Percentiles rank a stretch among this genome's conserved stretches.
Conservation (phyloP, 2,113 vertebrate species). For the Ifrita kowaldi region DNA sequence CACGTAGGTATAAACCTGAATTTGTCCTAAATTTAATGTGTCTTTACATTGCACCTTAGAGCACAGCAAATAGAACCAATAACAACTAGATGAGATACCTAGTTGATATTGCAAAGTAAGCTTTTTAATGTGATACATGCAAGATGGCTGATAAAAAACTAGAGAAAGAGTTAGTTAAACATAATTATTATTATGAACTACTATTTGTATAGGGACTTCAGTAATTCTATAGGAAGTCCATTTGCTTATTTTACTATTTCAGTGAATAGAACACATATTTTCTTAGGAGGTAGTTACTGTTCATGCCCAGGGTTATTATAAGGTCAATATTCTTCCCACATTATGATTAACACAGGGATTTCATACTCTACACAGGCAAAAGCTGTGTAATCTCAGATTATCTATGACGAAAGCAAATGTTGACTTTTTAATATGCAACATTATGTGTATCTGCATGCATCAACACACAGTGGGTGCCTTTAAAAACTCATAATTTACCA, state of each 20-base stretch:
- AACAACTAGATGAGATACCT: not conserved
- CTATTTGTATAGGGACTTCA: not conserved
- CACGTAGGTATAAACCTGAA: not conserved
- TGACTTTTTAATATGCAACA: constrained; percentile 27
- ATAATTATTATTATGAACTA: not conserved
- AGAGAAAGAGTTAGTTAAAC: not conserved
- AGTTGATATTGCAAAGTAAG: not conserved
- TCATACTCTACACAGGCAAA: not conserved
- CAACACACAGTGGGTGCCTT: not conserved
- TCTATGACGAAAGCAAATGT: constrained; percentile 14
- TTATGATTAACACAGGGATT: constrained; percentile 37
- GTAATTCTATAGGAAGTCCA: not conserved
- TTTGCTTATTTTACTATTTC: not conserved
- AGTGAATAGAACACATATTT: not conserved
- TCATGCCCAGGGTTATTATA: not conserved
- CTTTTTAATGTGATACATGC: not conserved
- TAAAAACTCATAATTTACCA: constrained; percentile 33
- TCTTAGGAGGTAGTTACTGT: not conserved
- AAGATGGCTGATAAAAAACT: not conserved
- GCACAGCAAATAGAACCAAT: not conserved
- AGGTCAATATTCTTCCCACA: constrained; percentile 26
- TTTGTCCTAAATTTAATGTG: not conserved
- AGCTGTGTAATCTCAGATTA: constrained; percentile 39
- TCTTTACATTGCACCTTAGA: not conserved
- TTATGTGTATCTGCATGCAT: not conserved